Base-by-base conservation (phyloP, 2,113 vertebrate genomes). In the Triplophysa tibetana region DNA sequence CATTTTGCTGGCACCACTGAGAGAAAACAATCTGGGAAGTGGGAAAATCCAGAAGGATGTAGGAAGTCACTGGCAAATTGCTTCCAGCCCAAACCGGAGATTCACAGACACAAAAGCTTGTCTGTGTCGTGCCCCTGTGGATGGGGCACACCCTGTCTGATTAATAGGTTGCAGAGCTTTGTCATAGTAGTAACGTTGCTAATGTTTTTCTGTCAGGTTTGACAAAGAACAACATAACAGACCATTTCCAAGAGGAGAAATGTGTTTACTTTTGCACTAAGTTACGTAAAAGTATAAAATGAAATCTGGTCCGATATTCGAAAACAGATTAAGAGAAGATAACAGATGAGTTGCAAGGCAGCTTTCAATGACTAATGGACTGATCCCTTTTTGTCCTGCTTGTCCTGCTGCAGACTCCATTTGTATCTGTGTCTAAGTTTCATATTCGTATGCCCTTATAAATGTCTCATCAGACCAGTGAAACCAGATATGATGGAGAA, bases 151-250 rank as follows among this genome's bases (percentile, higher is more conserved):
- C 87, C 86, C 60, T 26, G 43, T 43, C 24, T 62, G 72, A 17
- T 73, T 88, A 76, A 78, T n/a, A 80, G 75, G 26, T 29, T 78
- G 91, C 91, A 85, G 90, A 92, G 89, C 92, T 92, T 91, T 86
- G 76, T 91, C 89, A 89, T 91, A 92, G 91, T 92, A 92, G 94
- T 92, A 92, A 91, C 81, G 90, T 85, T 91, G 86, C 72, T 75
- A 81, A 52, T 64, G 84, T 80, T 80, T 89, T 94, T 92, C 89
- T 87, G 85, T 87, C 87, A 80, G 80, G 70, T 78, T 92, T 60
- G 95, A 94, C 95, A 95, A 94, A 94, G 94, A 93, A 85, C 85
- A 81, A 1, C 8, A 11, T 45, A 45, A 45, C 75, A 81, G 78
- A 82, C 68, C 85, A 85, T 83, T 88, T 83, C 69, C 83, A 86